Conservation (phyloP, 2,113 vertebrate species). For the Otus sunia region DNA sequence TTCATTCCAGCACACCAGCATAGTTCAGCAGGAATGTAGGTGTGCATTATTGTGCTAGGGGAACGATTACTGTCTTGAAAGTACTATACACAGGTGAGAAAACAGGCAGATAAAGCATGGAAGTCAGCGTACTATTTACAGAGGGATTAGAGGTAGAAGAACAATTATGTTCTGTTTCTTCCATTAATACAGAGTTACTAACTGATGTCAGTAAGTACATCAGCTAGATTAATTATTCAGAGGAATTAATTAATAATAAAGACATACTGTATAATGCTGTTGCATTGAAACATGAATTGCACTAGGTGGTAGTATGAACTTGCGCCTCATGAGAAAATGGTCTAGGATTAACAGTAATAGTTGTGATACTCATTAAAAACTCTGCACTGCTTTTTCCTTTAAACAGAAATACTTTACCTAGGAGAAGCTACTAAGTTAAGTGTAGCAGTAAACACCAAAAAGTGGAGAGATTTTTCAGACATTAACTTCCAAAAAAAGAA, state of each 20-base stretch:
- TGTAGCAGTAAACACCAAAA: background rate
- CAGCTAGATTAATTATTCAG: background rate
- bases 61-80: background rate
- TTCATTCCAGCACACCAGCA: background rate
- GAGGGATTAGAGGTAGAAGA: background rate
- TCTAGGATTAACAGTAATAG: background rate
- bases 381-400: background rate
- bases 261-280: background rate
- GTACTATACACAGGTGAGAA: background rate
- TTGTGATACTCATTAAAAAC: background rate
- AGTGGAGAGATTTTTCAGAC: background rate
- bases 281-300: constrained; percentile 9
- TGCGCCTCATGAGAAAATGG: background rate
- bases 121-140: background rate
- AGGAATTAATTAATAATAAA: background rate
- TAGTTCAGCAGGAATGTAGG: background rate
- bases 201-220: background rate
- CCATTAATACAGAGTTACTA: background rate
- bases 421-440: background rate
- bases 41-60: background rate
- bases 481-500: background rate
- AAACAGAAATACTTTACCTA: background rate
- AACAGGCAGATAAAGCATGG: background rate
- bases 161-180: background rate
- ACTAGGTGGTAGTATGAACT: constrained; percentile 53